These are phyloP conservation scores for Haemorhous mexicanus DNA, from an alignment of 2,113 vertebrate species.

Conservation along the genomic window DNA sequence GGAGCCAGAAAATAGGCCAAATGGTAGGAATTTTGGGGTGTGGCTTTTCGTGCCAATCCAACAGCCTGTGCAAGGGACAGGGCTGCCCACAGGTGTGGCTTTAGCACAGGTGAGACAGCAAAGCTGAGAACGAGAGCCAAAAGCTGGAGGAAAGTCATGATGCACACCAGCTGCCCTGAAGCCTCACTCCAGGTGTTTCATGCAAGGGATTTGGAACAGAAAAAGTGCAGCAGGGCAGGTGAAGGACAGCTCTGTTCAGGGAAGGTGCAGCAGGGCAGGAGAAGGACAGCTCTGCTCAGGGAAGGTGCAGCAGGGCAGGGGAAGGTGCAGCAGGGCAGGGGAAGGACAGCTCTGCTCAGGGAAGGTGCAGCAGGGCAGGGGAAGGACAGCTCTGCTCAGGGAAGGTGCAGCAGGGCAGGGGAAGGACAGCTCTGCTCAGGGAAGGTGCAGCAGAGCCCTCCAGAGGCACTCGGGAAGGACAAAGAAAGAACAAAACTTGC, in stretches of 20 bases:
- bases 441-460: not conserved
- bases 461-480: accelerated
- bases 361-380: not conserved
- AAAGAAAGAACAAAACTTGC: not conserved
- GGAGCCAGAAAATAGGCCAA: not conserved
- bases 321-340: no score
- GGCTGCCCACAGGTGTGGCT: not conserved
- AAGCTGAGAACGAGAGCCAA: not conserved
- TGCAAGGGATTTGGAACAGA: not conserved
- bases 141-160: not conserved
- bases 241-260: not conserved
- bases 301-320: not conserved
- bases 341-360: no score
- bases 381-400: no score
- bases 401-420: not conserved
- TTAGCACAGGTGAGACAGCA: not conserved
- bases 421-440: not conserved
- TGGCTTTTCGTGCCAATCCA: not conserved
- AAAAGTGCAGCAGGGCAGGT: not conserved
- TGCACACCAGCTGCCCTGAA: not conserved
- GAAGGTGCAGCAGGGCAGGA: not conserved
- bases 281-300: not conserved
- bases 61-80: not conserved
- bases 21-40: not conserved
- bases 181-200: not conserved